Evolutionary conservation across 1,140 invertebrate species (phyloP), one percentile per base, ranked within the genome.

Genomic region (Macrobrachium nipponense): DNA sequence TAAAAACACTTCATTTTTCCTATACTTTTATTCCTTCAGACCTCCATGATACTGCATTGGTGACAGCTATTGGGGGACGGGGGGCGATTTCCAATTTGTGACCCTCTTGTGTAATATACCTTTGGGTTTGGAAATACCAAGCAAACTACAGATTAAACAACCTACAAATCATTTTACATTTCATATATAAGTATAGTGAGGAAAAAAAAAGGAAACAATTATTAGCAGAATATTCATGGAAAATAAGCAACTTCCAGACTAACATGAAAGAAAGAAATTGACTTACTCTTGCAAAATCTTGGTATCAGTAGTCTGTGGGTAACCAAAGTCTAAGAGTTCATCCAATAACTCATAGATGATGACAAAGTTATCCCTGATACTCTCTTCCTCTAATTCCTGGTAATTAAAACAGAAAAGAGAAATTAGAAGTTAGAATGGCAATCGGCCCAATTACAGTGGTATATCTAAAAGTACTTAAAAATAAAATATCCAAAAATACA

Each of bases 1-100:
- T 0, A 99, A 93, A 90, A 99, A 99, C 2, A 99, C 98, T 94
- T 99, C 99, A 92, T 99, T 99, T 92, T 99, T 99, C 72, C 98
- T 94, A 91, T 99, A 99, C 90, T 99, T n/a, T 99, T 75, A 99
- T 98, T 3, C 98, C 98, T 91, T 99, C 98, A 0, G 98, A 98
- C 75, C 99, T 92, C 99, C 99, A 99, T 0, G 98, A 99, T 0
- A 99, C 99, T 11, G 98, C 98, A 93, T 99, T 99, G 4, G 99
- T 99, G 0, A 99, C 98, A n/a, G 99, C 98, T 93, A 98, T 97
- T 0, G 99, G 99, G 81, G 99, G 98, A 76, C 97, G 94, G 0
- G 97, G 97, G 90, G 98, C 97, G 89, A 98, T 95, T 92, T 99
- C 98, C 17, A 99, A 92, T 92, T 99, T 99, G 91, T 99, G 98